phyloP scores from a whole-genome alignment of 2,888 invertebrate genomes.

The Melinaea menophilus region DNA sequence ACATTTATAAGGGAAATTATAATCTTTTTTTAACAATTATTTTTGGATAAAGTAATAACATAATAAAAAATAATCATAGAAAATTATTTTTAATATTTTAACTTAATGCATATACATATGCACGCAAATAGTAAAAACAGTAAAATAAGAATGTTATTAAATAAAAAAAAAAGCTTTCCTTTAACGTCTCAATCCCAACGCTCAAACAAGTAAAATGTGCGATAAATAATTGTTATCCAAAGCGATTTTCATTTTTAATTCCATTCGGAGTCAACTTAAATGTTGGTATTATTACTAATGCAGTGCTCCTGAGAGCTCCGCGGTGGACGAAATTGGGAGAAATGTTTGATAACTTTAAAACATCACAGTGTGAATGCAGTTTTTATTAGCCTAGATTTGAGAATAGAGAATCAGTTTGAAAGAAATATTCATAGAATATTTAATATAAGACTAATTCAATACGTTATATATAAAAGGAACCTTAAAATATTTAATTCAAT shows the following conservation, averaged over 20 bases:
- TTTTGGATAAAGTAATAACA: too few relatives aligned
- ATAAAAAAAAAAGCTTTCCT: too few relatives aligned
- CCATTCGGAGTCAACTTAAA: slow-evolving; percentile 25
- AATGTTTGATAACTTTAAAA: slow-evolving; percentile 19
- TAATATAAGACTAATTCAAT: slow-evolving; percentile 16
- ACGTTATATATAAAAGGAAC: too few relatives aligned
- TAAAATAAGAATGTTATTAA: too few relatives aligned
- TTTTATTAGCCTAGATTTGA: background rate
- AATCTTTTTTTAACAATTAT: too few relatives aligned
- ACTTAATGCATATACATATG: too few relatives aligned
- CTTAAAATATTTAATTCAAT: too few relatives aligned
- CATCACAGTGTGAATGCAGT: background rate
- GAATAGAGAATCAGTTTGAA: background rate
- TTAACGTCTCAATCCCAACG: background rate
- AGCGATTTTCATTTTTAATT: slow-evolving; percentile 15
- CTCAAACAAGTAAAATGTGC: background rate
- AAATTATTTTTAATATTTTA: too few relatives aligned
- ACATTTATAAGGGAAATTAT: too few relatives aligned
- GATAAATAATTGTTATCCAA: slow-evolving; percentile 12
- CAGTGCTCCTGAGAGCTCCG: slow-evolving; percentile 13
- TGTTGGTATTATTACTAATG: slow-evolving; percentile 27
- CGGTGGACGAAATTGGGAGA: slow-evolving; percentile 18
- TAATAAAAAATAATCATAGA: too few relatives aligned
- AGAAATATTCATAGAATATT: too few relatives aligned
- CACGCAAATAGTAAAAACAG: too few relatives aligned